Evolutionary conservation across 2,797 vertebrate genomes (phyloP), one percentile per base, ranked within the genome.

Genomic region (Sorex maritimensis): DNA sequence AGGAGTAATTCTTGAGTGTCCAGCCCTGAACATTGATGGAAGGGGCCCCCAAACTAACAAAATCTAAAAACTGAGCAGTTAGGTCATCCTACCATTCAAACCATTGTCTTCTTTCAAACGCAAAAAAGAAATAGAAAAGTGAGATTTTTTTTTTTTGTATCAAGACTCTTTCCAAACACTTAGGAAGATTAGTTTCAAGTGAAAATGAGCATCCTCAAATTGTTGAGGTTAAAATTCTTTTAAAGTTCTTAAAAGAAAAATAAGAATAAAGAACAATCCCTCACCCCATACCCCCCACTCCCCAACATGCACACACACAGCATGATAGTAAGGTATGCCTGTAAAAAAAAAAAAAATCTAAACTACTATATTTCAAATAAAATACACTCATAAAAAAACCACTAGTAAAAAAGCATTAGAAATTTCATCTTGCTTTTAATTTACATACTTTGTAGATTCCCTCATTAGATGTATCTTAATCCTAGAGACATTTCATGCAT

Each of bases 151-250:
- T 28, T 12, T 49, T 12, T 14, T 89, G 49, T 3, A 74, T 79
- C n/a, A 75, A 81, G 34, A 10, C 23, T 68, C 72, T 87, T 84
- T 49, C 28, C 74, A 75, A 81, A 69, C 17, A 23, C 81, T 58
- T 28, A 24, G 34, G 19, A 82, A 94, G 44, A 81, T 0, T 58
- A 72, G 68, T 5, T 28, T 84, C 46, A 91, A 15, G 73, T 46
- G 71, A 81, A 79, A 87, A 38, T 34, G 6, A 68, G 34, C 61
- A 87, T 79, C 14, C 65, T 75, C 71, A 95, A 95, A 85, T 61
- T 30, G 75, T 12, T 4, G 28, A 71, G n/a, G n/a, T 79, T n/a
- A 92, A 83, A 80, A 84, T 21, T 81, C 17, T 75, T 24, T 71
- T 68, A 52, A 80, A 91, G 19, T 49, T 55, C 82, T 38, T 75